Percentiles rank a stretch among this genome's conserved stretches.
Conservation (phyloP, 2,888 invertebrate genomes). For the Gastrophysa polygoni region DNA sequence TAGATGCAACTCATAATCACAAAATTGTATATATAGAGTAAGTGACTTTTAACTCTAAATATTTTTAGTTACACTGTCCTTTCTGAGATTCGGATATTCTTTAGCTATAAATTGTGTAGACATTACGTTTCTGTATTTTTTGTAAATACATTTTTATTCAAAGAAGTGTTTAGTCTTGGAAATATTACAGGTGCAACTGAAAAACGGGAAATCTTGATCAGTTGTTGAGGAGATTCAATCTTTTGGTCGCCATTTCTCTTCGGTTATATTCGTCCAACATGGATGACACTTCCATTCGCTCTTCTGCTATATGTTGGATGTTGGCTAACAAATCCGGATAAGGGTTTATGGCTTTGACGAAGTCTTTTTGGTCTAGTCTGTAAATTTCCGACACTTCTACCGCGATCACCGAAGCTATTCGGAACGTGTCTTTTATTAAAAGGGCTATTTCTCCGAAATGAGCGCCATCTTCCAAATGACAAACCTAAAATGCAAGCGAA, state of each 20-base stretch:
- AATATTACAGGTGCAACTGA: conserved; percentile 6
- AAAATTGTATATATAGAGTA: conserved; percentile 19
- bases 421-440: conserved; percentile 51
- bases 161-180: conserved; percentile 19
- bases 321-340: conserved; percentile 59
- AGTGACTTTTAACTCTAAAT: conserved; percentile 12
- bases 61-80: conserved; percentile 20
- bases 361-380: conserved; percentile 55
- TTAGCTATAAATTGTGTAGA: conserved; percentile 16
- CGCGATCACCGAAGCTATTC: conserved; percentile 56
- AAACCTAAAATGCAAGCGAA: conserved; percentile 50
- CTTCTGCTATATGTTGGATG: conserved; percentile 59
- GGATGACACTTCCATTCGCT: conserved; percentile 60
- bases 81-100: conserved; percentile 30
- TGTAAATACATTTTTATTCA: conserved; percentile 38
- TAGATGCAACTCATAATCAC: conserved; percentile 1
- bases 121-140: conserved; percentile 27
- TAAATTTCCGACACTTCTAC: conserved; percentile 58
- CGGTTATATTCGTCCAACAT: conserved; percentile 55
- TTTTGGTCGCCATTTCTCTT: conserved; percentile 34
- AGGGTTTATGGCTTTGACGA: conserved; percentile 55
- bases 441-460: conserved; percentile 61
- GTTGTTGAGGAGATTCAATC: conserved; percentile 24
- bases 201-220: not conserved
- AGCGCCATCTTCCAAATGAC: conserved; percentile 65